Conservation (phyloP, 2,888 invertebrate species). For the Pilophorus perplexus region DNA sequence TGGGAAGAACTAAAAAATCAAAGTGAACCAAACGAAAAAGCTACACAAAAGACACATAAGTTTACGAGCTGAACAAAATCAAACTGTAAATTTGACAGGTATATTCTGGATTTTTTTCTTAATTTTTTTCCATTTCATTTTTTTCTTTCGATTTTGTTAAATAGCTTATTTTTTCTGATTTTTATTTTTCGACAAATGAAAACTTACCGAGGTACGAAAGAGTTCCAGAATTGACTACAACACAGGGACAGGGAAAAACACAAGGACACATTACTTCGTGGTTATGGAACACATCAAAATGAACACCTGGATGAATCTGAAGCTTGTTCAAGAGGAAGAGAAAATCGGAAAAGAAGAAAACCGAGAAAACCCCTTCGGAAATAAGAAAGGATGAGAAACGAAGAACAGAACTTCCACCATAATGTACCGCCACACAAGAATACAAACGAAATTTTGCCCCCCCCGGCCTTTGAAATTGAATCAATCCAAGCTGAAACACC, state of each 20-base stretch:
- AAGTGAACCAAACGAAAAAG: slow-evolving; percentile 45
- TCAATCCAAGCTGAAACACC: slow-evolving; percentile 33
- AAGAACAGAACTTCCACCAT: too few species aligned
- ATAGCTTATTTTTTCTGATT: slow-evolving; percentile 40
- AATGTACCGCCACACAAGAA: too few species aligned
- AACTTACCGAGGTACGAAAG: slow-evolving; percentile 98
- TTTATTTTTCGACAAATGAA: slow-evolving; percentile 34
- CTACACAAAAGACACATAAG: slow-evolving; percentile 48
- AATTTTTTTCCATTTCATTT: slow-evolving; percentile 36
- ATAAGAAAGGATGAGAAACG: too few species aligned
- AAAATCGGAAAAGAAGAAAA: not conserved
- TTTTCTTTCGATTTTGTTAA: too few species aligned
- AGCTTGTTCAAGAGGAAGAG: slow-evolving; percentile 6
- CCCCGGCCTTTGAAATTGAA: too few species aligned
- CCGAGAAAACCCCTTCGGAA: not conserved
- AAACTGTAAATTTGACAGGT: slow-evolving; percentile 43
- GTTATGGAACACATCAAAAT: slow-evolving; percentile 41
- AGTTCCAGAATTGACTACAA: slow-evolving; percentile 96
- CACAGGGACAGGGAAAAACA: slow-evolving; percentile 49
- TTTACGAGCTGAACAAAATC: slow-evolving; percentile 45
- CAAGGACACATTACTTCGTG: slow-evolving; percentile 49
- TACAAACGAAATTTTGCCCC: too few species aligned
- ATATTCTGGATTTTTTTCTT: slow-evolving; percentile 41
- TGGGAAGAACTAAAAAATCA: slow-evolving; percentile 18
- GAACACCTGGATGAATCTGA: slow-evolving; percentile 45